phyloP scores from a whole-genome alignment of 2,888 invertebrate genomes.

The Apotomis betuletana region DNA sequence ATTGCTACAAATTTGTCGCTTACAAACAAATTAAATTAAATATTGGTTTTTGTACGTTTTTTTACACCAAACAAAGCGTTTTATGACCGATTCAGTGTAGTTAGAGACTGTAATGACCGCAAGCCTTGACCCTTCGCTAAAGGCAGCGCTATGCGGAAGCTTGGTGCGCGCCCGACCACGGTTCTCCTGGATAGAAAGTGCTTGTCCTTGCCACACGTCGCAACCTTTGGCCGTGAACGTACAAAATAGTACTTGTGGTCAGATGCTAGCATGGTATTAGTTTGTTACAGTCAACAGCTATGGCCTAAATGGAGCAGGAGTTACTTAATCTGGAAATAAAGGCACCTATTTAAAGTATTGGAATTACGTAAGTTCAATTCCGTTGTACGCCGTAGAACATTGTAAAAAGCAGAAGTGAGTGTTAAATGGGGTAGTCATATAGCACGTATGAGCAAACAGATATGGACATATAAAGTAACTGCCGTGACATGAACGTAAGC shows the following conservation, averaged over 20 bases:
- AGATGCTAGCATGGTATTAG: not conserved
- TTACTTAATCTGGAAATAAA: no score
- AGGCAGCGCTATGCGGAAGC: conserved; percentile 74
- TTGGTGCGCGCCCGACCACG: conserved; percentile 67
- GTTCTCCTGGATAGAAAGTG: conserved; percentile 79
- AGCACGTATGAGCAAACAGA: no score
- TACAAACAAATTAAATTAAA: not conserved
- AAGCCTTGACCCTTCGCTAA: conserved; percentile 66
- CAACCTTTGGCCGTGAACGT: conserved; percentile 57
- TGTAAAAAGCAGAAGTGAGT: no score
- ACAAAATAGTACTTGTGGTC: not conserved
- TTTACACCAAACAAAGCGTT: not conserved
- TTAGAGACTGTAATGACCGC: conserved; percentile 46
- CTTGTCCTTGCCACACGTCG: conserved; percentile 72
- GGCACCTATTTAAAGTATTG: no score
- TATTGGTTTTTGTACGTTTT: not conserved
- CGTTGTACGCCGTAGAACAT: no score
- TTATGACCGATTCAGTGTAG: not conserved
- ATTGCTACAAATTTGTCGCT: no score
- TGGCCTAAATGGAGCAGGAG: not conserved
- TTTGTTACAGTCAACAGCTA: not conserved
- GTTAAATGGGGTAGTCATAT: no score
- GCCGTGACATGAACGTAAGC: no score
- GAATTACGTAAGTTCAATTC: no score
- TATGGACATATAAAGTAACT: no score